Base-by-base conservation (phyloP, 2,797 vertebrate genomes). In the Myripristis murdjan region DNA sequence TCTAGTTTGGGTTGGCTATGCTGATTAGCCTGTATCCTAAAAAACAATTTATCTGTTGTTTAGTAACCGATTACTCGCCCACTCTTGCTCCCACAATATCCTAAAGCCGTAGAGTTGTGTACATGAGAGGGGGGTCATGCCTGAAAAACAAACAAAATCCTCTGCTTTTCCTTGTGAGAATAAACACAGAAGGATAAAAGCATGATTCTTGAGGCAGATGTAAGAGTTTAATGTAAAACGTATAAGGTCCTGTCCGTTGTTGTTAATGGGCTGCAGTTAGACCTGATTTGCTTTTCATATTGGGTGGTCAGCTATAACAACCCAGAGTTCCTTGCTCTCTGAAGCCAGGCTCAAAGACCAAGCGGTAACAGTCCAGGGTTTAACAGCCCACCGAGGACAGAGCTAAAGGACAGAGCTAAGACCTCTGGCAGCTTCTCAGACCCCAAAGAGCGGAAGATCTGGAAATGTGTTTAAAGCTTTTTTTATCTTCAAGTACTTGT, bases 281-380 rank as follows among this genome's bases (percentile, higher is more conserved):
- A 8, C 28, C 2, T n/a, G 58, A 48, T 1, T 52, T 71, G 47
- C 49, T 64, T 20, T 24, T 10, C 22, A 57, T 41, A 51, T 68
- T 0, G 5, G 66, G 18, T 20, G 52, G 60, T 67, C 57, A 68
- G 23, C 75, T 52, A 62, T 28, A 63, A 73, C 43, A 51, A 78
- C 74, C 72, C 53, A 33, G 52, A 82, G 85, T 86, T 87, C 49
- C 7, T 83, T 87, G 31, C 20, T 67, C 72, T 71, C 69, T 69
- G 46, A 75, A 71, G 66, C 26, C 16, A 58, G 41, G 37, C 63
- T 75, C 43, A 61, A 59, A 83, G 72, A 80, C 75, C 58, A 83
- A 48, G 41, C 28, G 52, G 28, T 8, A 64, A 73, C 72, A 77
- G 43, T 49, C 14, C 33, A 43, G 39, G 15, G 39, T 43, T 16